These are phyloP conservation scores for Anastrepha ludens DNA, from an alignment of 1,140 invertebrate genomes.

Conservation along the genomic window DNA sequence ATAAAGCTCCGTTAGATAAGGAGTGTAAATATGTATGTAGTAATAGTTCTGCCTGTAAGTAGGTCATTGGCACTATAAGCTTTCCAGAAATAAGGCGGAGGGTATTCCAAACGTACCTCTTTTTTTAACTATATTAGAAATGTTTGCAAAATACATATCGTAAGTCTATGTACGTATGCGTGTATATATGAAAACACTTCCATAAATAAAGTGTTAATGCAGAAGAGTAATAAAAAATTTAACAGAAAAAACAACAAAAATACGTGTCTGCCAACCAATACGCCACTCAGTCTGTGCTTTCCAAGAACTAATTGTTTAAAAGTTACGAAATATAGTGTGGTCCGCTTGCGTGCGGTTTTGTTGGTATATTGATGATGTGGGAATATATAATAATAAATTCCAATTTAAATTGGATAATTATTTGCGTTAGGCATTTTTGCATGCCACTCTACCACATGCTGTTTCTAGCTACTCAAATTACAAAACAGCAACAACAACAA, in stretches of 20 bases:
- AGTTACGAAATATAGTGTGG: background rate
- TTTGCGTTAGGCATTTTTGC: background rate
- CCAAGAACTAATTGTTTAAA: constrained; percentile 41
- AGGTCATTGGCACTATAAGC: constrained; percentile 1
- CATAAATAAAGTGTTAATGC: background rate
- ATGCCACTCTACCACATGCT: background rate
- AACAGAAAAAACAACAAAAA: background rate
- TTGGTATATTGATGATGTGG: background rate
- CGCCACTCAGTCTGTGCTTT: constrained; percentile 8
- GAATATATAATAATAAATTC: background rate
- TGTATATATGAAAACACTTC: background rate
- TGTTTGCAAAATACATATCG: background rate
- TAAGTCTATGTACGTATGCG: background rate
- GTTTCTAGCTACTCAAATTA: background rate
- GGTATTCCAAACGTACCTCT: background rate
- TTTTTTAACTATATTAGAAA: too few species aligned
- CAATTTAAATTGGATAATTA: constrained; percentile 16
- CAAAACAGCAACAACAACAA: background rate
- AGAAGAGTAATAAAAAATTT: background rate
- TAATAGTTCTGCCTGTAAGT: background rate
- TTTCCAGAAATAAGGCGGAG: background rate
- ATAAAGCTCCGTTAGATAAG: too few species aligned
- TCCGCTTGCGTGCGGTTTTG: background rate
- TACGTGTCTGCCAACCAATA: background rate
- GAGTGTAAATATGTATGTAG: too few species aligned